Evolutionary conservation across 2,888 invertebrate genomes (phyloP).

Genomic region (Pyralis farinalis): DNA sequence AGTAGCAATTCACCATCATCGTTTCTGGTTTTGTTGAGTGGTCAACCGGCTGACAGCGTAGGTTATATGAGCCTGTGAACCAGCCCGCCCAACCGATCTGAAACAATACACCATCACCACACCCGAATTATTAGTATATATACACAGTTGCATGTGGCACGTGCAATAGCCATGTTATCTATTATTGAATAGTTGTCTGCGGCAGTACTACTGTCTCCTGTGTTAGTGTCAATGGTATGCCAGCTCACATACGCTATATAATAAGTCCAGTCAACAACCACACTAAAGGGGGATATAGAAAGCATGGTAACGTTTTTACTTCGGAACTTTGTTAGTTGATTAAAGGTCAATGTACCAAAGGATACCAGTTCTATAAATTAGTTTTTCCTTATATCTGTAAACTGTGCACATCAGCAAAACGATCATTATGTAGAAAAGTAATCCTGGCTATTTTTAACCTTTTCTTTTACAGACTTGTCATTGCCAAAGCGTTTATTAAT

Average conservation of each 20-base stretch:
- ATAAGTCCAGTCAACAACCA: too few relatives aligned
- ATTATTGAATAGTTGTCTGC: neutral
- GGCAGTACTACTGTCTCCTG: neutral
- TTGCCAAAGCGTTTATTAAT: too few relatives aligned
- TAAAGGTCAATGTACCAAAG: too few relatives aligned
- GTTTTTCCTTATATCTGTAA: too few relatives aligned
- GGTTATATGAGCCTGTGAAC: constrained; percentile 97
- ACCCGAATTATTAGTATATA: constrained; percentile 51
- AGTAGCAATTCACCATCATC: constrained; percentile 89
- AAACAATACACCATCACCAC: constrained; percentile 80
- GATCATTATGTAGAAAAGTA: too few relatives aligned
- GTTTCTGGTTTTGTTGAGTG: constrained; percentile 95
- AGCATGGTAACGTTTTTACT: too few relatives aligned
- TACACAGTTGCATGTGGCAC: constrained; percentile 19
- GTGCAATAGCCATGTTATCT: neutral
- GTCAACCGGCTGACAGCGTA: constrained; percentile 98
- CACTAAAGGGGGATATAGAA: too few relatives aligned
- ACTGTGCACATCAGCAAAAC: too few relatives aligned
- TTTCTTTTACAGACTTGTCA: too few relatives aligned
- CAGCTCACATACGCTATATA: constrained; percentile 9
- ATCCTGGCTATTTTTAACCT: too few relatives aligned
- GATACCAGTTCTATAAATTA: too few relatives aligned
- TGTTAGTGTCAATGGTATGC: constrained; percentile 6
- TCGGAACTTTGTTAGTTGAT: too few relatives aligned
- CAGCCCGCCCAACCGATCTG: constrained; percentile 96